Evolutionary conservation across 2,888 invertebrate genomes (phyloP).

Genomic region (Lithophane leautieri): DNA sequence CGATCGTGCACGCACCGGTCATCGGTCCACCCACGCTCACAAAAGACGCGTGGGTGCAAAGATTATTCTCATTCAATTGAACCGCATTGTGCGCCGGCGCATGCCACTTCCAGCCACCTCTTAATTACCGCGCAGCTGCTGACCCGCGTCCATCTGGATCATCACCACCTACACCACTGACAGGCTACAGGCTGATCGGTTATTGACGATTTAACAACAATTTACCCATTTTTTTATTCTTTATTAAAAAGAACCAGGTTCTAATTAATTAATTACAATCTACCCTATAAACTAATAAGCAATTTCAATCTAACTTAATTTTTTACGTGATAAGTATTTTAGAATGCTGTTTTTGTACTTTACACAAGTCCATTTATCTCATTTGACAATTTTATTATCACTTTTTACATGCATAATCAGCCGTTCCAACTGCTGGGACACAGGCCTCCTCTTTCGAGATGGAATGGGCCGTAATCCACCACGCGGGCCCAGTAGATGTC

Average conservation of each 20-base stretch:
- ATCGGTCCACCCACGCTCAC: constrained; percentile 89
- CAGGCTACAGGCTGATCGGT: constrained; percentile 80
- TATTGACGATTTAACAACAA: constrained; percentile 11
- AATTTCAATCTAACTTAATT: not conserved
- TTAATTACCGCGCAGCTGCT: constrained; percentile 90
- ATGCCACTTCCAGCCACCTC: constrained; percentile 90
- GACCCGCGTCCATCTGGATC: constrained; percentile 89
- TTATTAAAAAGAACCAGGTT: not conserved
- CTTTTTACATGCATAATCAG: too few relatives aligned
- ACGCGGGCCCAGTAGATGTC: too few relatives aligned
- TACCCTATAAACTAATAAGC: not conserved
- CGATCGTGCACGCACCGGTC: constrained; percentile 77
- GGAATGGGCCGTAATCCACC: too few relatives aligned
- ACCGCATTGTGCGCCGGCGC: constrained; percentile 89
- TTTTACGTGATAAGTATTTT: not conserved
- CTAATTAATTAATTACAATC: not conserved
- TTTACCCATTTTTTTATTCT: not conserved
- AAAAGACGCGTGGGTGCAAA: constrained; percentile 90
- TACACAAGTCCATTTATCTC: not conserved
- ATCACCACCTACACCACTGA: constrained; percentile 85
- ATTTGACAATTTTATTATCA: not conserved
- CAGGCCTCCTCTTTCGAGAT: too few relatives aligned
- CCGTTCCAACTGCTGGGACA: too few relatives aligned
- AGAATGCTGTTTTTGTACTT: not conserved
- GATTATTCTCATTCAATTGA: constrained; percentile 91